These are phyloP conservation scores for Campopleginae sp. DNA, from an alignment of 2,888 invertebrate species.

Conservation along the genomic window DNA sequence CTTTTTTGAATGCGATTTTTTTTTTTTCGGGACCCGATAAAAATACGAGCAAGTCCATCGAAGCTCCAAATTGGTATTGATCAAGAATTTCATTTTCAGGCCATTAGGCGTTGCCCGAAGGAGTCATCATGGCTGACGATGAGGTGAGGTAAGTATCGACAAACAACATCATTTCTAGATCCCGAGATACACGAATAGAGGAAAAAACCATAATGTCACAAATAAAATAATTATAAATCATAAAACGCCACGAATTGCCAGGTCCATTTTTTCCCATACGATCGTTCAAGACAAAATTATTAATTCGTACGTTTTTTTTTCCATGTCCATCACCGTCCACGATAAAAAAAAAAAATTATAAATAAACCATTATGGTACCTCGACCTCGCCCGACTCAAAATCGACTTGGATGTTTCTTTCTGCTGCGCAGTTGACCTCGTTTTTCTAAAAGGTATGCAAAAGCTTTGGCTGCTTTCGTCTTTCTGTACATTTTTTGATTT, in stretches of 20 bases:
- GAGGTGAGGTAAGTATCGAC: conserved; percentile 93
- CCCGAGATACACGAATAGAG: background rate
- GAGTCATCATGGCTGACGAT: conserved; percentile 95
- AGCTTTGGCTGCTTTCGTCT: conserved; percentile 42
- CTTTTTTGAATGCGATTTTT: background rate
- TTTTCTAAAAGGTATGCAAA: conserved; percentile 68
- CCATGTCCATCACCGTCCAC: conserved; percentile 41
- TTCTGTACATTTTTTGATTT: conserved; percentile 66
- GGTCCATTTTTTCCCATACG: background rate
- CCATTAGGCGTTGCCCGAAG: conserved; percentile 86
- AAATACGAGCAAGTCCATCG: background rate
- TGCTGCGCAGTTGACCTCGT: conserved; percentile 63
- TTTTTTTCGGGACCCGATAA: background rate
- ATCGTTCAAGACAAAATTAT: background rate
- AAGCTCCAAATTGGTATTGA: conserved; percentile 9
- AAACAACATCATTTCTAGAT: background rate
- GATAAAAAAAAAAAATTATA: conserved; percentile 6
- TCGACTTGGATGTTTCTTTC: conserved; percentile 30
- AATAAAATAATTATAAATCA: conserved; percentile 1
- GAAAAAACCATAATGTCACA: background rate
- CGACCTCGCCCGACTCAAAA: conserved; percentile 1
- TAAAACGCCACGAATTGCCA: background rate
- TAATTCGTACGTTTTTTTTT: conserved; percentile 34
- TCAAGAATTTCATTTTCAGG: conserved; percentile 84
- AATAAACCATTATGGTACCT: conserved; percentile 12